phyloP scores from a whole-genome alignment of 2,797 vertebrate genomes.

The Pampus argenteus region DNA sequence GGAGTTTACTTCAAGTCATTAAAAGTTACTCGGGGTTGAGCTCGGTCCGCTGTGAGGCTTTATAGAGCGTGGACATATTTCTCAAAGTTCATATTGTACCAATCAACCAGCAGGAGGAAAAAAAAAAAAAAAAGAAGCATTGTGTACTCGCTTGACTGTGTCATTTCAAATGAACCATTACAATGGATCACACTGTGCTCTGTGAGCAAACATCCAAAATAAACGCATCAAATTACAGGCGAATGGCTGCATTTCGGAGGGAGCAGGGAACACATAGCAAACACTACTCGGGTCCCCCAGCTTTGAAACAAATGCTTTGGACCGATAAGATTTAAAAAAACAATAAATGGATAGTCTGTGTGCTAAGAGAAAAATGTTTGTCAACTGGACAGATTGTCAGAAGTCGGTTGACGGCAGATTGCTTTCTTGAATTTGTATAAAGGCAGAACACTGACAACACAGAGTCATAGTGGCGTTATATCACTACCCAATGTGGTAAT shows the following conservation, averaged over 20 bases:
- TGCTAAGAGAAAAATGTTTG: constrained; percentile 38
- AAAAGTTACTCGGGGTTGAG: neutral
- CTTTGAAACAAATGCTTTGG: constrained; percentile 28
- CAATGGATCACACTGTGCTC: constrained; percentile 42
- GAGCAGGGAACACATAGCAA: constrained; percentile 2
- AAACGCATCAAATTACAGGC: constrained; percentile 46
- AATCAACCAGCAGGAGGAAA: constrained; percentile 15
- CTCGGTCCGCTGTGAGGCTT: neutral
- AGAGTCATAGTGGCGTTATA: neutral
- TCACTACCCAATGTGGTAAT: constrained; percentile 5
- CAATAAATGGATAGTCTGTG: neutral
- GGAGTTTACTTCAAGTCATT: neutral
- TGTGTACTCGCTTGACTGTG: constrained; percentile 46
- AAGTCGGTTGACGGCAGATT: constrained; percentile 1
- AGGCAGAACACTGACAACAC: constrained; percentile 13
- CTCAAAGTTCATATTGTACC: constrained; percentile 12
- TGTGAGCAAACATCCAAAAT: constrained; percentile 35
- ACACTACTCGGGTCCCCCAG: neutral
- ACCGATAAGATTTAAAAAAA: constrained; percentile 8
- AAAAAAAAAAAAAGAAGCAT: no score
- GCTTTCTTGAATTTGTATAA: constrained; percentile 11
- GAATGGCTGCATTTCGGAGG: constrained; percentile 19
- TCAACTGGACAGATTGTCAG: constrained; percentile 31
- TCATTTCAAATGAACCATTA: constrained; percentile 46
- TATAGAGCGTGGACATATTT: neutral